Base-by-base conservation (phyloP, 2,797 vertebrate species). In the Anisognathus igniventris region DNA sequence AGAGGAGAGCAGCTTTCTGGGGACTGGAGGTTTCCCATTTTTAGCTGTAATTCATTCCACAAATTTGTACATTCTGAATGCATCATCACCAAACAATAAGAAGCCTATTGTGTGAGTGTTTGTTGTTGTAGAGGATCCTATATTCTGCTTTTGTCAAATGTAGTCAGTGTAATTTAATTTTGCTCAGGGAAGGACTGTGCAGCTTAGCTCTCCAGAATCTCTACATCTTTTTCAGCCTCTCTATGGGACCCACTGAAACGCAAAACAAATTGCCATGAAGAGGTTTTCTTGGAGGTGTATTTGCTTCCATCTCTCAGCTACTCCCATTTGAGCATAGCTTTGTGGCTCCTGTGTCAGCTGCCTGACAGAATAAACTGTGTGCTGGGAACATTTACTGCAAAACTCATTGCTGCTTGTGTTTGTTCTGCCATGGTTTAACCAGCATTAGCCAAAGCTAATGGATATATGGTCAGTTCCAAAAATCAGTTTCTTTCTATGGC, bases 261-360 rank as follows among this genome's bases (percentile, higher is more conserved):
- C n/a, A 53, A 67, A 77, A 60, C 39, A 48, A 7, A 31, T 5
- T 2, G 0, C 22, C 39, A 14, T 22, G 13, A 72, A 58, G 5
- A 81, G n/a, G 24, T 48, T 71, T 86, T 37, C 28, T 18, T 61
- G 47, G 45, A 73, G 15, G 21, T 78, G 5, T n/a, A 28, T 73
- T 84, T 76, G 60, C 9, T 88, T 60, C 44, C n/a, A 21, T 50
- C 31, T 44, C 44, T 76, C 53, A 33, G 33, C 31, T 75, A 4
- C 27, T 80, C 33, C 27, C 15, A 6, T 57, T 57, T 76, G 37
- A 90, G 33, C 33, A 66, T 24, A 66, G 68, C 37, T 71, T 66
- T 5, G 2, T 1, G 3, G 39, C 27, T 71, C 13, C 1, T n/a
- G 1, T 17, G 23, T 24, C 15, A 4, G 39, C 57, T 56, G 22